phyloP scores from a whole-genome alignment of 2,113 vertebrate genomes.

The Bombycilla garrulus region DNA sequence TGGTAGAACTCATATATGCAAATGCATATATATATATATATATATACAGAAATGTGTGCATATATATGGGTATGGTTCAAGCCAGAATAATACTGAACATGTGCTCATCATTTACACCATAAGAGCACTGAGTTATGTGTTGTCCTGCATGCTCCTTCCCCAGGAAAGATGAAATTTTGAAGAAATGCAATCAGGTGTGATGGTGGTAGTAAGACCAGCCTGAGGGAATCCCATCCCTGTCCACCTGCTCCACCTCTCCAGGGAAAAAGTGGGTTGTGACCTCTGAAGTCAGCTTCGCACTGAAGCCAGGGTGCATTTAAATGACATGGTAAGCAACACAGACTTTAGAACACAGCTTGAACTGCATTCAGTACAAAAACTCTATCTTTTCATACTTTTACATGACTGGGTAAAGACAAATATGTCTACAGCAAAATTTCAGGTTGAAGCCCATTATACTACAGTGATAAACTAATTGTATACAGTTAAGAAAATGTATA shows the following conservation, averaged over 20 bases:
- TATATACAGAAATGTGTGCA: not conserved
- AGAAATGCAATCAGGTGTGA: not conserved
- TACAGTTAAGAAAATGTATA: not conserved
- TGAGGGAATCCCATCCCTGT: not conserved
- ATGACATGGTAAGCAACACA: not conserved
- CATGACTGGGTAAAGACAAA: not conserved
- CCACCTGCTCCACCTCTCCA: not conserved
- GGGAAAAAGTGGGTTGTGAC: not conserved
- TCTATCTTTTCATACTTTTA: not conserved
- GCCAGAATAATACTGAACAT: not conserved
- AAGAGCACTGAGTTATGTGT: not conserved
- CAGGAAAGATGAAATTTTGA: not conserved
- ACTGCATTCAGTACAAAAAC: not conserved
- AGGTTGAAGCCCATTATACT: not conserved
- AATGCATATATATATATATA: not conserved
- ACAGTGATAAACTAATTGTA: not conserved
- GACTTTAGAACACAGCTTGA: not conserved
- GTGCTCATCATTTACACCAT: not conserved
- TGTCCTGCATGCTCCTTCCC: not conserved
- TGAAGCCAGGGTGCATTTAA: not conserved
- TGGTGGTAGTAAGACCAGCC: not conserved
- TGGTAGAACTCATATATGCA: not conserved
- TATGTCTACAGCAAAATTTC: not conserved
- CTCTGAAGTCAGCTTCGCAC: not conserved
- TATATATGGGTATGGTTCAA: not conserved